Conservation (phyloP, 2,113 vertebrate genomes). For the Amia ocellicauda region DNA sequence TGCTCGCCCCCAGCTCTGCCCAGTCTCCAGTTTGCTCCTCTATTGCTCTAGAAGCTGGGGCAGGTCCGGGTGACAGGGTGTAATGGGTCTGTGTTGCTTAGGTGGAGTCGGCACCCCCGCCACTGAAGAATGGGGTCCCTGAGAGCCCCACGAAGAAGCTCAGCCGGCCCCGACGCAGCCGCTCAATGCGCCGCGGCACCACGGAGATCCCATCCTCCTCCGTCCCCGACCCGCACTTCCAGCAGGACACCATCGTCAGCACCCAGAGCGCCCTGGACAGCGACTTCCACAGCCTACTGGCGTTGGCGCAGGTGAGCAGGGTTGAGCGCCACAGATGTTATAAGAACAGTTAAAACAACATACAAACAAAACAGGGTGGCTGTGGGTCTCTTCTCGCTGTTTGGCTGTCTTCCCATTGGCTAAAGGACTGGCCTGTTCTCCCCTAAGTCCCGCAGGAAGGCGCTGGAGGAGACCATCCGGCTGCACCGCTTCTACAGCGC, state of each 20-base stretch:
- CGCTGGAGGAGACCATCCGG: conserved; percentile 70
- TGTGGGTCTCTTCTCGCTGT: no score
- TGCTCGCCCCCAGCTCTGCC: no score
- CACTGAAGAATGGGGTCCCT: conserved; percentile 25
- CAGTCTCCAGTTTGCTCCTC: no score
- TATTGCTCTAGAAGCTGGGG: no score
- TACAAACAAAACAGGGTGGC: no score
- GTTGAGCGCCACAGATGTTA: no score
- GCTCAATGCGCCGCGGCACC: conserved; percentile 46
- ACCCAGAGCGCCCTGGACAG: conserved; percentile 64
- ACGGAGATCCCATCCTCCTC: conserved; percentile 48
- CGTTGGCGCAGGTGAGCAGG: conserved; percentile 67
- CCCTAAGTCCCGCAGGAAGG: conserved; percentile 57
- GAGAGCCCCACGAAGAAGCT: conserved; percentile 42
- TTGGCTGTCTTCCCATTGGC: no score
- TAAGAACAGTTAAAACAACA: no score
- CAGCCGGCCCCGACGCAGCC: conserved; percentile 41
- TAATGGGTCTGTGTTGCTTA: conserved; percentile 31
- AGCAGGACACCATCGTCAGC: conserved; percentile 65
- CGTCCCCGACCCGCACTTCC: conserved; percentile 64
- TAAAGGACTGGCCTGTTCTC: neutral
- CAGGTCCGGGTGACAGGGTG: neutral
- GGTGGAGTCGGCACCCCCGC: conserved; percentile 21
- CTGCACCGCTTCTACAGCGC: conserved; percentile 74
- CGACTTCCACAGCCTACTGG: conserved; percentile 61